Percentiles rank a stretch among this genome's conserved stretches.
These are phyloP conservation scores for Drosophila biarmipes DNA, from an alignment of 1,140 invertebrate genomes.

Conservation along the genomic window DNA sequence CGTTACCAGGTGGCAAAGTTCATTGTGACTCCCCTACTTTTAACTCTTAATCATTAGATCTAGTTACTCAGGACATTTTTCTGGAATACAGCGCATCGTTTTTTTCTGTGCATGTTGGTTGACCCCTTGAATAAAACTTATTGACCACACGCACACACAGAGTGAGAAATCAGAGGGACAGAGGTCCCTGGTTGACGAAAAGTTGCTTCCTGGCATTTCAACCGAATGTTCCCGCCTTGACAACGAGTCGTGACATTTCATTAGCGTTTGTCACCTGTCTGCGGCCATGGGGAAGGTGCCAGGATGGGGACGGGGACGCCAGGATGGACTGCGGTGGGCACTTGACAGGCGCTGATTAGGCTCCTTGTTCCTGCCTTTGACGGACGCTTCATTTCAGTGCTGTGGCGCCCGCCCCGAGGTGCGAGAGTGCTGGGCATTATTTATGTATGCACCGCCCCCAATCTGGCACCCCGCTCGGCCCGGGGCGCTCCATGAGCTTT, in stretches of 20 bases:
- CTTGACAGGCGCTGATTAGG: conserved; percentile 57
- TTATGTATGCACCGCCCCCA: conserved; percentile 25
- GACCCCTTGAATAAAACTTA: conserved; percentile 10
- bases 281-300: conserved; percentile 1
- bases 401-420: conserved; percentile 9
- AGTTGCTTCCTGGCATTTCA: conserved; percentile 14
- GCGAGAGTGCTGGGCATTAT: conserved; percentile 33
- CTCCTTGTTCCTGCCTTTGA: conserved; percentile 36
- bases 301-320: too few species aligned
- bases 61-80: background rate
- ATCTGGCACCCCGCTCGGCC: background rate
- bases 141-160: conserved; percentile 1
- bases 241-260: conserved; percentile 64
- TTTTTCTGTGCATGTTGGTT: background rate
- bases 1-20: too few species aligned
- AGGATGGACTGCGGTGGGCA: conserved; percentile 16
- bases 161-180: background rate
- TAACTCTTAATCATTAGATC: background rate
- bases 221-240: conserved; percentile 8
- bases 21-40: background rate
- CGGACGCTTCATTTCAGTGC: conserved; percentile 18
- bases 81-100: background rate
- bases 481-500: conserved; percentile 3
- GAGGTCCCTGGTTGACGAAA: conserved; percentile 19
- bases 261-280: conserved; percentile 56